These are phyloP conservation scores for Hirudo medicinalis DNA, from an alignment of 1,140 invertebrate genomes.

Conservation along the genomic window DNA sequence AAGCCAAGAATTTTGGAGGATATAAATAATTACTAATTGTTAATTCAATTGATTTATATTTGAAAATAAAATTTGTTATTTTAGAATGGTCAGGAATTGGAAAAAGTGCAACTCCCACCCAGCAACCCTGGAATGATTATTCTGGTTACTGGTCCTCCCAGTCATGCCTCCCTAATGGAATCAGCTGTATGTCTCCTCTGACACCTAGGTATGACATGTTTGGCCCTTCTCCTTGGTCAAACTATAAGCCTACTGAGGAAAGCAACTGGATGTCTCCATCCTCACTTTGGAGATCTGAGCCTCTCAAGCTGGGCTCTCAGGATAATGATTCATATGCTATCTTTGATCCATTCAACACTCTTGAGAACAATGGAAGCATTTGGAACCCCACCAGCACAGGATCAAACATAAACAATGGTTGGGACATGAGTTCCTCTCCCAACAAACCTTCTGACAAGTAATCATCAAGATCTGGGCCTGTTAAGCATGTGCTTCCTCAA, in stretches of 20 bases:
- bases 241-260: slow-evolving; percentile 9
- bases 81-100: background rate
- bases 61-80: slow-evolving; percentile 2
- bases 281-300: background rate
- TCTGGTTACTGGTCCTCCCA: background rate
- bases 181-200: background rate
- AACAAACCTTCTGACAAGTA: too few species aligned
- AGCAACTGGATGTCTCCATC: slow-evolving; percentile 5
- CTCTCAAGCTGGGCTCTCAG: background rate
- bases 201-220: slow-evolving; percentile 4
- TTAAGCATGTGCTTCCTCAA: too few species aligned
- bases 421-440: background rate
- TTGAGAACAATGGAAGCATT: slow-evolving; percentile 21
- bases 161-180: background rate
- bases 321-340: background rate
- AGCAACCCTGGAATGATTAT: slow-evolving; percentile 11
- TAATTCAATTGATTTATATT: background rate
- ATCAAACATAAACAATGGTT: slow-evolving; percentile 5
- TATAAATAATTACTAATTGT: too few species aligned
- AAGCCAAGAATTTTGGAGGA: too few species aligned
- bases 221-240: background rate
- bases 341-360: slow-evolving; percentile 24
- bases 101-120: background rate
- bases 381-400: slow-evolving; percentile 22
- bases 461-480: too few species aligned